These are phyloP conservation scores for Drosophila demipolita DNA, from an alignment of 2,888 invertebrate species.

Conservation along the genomic window DNA sequence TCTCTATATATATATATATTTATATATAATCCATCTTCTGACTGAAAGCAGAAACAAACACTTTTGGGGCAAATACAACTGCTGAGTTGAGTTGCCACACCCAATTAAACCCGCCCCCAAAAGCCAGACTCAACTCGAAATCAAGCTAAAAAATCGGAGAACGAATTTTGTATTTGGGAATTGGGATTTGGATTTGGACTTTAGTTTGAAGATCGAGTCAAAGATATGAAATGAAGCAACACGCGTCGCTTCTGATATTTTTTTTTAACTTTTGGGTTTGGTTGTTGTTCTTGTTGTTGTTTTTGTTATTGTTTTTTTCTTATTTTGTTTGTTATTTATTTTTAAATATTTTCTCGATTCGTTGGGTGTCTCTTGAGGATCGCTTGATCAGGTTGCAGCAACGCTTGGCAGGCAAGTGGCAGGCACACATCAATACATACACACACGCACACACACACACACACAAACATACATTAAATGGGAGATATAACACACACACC, in stretches of 20 bases:
- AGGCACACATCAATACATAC: constrained; percentile 31
- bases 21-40: background rate
- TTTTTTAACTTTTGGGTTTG: background rate
- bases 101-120: constrained; percentile 49
- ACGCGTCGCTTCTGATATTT: constrained; percentile 62
- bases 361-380: constrained; percentile 37
- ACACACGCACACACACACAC: constrained; percentile 9
- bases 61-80: constrained; percentile 31
- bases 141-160: constrained; percentile 33
- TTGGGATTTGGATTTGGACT: constrained; percentile 23
- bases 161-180: constrained; percentile 6
- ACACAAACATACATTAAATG: constrained; percentile 33
- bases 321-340: constrained; percentile 9
- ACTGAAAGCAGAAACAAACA: background rate
- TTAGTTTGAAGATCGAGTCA: constrained; percentile 68
- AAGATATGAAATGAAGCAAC: constrained; percentile 63
- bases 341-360: constrained; percentile 28
- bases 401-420: constrained; percentile 56
- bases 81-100: constrained; percentile 51
- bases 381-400: constrained; percentile 41
- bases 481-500: constrained; percentile 30
- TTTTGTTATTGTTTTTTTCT: constrained; percentile 7
- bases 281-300: constrained; percentile 8
- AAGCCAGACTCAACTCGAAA: background rate
- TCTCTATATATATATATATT: no score